Evolutionary conservation across 2,888 invertebrate genomes (phyloP).

Genomic region (Conops quadrifasciatus): DNA sequence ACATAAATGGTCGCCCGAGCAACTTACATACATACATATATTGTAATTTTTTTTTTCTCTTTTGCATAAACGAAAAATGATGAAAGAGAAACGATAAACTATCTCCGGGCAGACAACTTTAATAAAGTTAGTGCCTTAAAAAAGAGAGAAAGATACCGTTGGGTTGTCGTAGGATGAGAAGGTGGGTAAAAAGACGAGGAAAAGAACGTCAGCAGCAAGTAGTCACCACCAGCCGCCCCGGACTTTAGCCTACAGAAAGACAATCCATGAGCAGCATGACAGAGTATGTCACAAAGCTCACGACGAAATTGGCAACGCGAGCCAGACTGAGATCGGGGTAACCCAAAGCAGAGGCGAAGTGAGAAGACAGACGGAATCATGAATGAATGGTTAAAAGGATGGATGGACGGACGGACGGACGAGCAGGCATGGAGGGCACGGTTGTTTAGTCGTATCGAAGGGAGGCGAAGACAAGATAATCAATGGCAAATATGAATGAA

Average conservation of each 20-base stretch:
- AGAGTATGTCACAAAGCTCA: conserved; percentile 52
- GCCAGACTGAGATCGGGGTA: conserved; percentile 26
- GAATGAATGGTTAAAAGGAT: conserved; percentile 1
- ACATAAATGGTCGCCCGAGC: conserved; percentile 24
- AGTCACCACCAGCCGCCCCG: conserved; percentile 34
- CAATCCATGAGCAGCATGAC: conserved; percentile 42
- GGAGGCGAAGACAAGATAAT: neutral
- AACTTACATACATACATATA: neutral
- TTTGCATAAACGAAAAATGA: conserved; percentile 58
- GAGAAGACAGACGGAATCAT: neutral
- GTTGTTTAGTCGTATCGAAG: neutral
- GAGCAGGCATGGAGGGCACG: conserved; percentile 1
- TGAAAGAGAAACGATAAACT: conserved; percentile 44
- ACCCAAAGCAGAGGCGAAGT: neutral
- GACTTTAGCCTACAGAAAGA: conserved; percentile 30
- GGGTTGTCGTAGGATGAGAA: conserved; percentile 28
- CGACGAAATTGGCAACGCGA: conserved; percentile 43
- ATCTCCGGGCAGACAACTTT: conserved; percentile 32
- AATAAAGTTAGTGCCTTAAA: conserved; percentile 40
- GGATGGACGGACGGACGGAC: neutral
- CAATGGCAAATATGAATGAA: conserved; percentile 21
- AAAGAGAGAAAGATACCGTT: conserved; percentile 39
- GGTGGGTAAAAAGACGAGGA: conserved; percentile 18
- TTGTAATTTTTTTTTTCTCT: conserved; percentile 38
- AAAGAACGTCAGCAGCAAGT: conserved; percentile 15